Base-by-base conservation (phyloP, 1,140 invertebrate species). In the Kradibia gibbosae region DNA sequence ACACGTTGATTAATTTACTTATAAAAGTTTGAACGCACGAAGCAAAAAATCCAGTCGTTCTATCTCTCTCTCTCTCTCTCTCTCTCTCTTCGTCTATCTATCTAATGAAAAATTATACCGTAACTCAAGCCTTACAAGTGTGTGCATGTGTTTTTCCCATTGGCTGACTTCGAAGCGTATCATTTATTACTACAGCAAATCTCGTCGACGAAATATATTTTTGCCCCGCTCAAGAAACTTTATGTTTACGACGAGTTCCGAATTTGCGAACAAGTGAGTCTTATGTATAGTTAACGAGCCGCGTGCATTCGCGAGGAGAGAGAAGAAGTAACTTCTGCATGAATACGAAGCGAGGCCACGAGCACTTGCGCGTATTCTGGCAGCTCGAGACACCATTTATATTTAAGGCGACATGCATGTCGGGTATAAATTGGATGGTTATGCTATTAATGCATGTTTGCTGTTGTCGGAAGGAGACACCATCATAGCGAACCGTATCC, bases 281-380 rank as follows among this genome's bases (percentile, higher is more conserved):
- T 87, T 84, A 86, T 89, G 88, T 87, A 88, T 89, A 89, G 86
- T 90, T 89, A 89, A 89, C 87, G 87, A 88, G 88, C 85, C 85
- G 86, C 86, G 86, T 85, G 84, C 28, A 25, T 0, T 34, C 3
- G 85, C 85, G 42, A n/a, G 62, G n/a, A 48, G 39, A 31, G 39
- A 48, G 25, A 25, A 1, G 20, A 28, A 15, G 22, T 88, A 90
- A 90, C 87, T 90, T 90, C 89, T 85, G 88, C 86, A 89, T 89
- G 88, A 89, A 89, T 90, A 89, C 87, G 86, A 89, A 3, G 55
- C 65, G 22, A 60, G 4, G 62, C 0, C 22, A 25, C 76, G 4
- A 22, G 17, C 4, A 31, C 48, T 87, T 83, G 86, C 72, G 84
- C 85, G 80, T 85, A 86, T 82, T 82, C 86, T 86, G 85, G 83